phyloP scores from a whole-genome alignment of 2,888 invertebrate species.

The Melanargia galathea region DNA sequence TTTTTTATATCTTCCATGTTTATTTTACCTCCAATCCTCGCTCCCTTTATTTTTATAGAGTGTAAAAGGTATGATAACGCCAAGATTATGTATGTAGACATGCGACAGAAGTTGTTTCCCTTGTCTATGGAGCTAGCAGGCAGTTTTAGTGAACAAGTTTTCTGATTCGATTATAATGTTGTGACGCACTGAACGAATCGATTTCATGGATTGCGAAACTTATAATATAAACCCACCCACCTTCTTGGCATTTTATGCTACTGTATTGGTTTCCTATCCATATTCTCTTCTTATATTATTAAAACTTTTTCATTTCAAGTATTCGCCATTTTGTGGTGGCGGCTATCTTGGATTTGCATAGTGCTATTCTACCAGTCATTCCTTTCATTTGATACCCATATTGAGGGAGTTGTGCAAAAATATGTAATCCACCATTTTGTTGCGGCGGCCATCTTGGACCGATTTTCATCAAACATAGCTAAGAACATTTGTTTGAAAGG shows the following conservation, averaged over 20 bases:
- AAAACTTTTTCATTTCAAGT: too few species aligned
- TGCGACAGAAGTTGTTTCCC: slow-evolving; percentile 27
- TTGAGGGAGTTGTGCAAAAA: too few species aligned
- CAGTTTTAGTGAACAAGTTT: slow-evolving; percentile 29
- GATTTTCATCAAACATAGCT: too few species aligned
- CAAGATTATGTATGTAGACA: slow-evolving; percentile 31
- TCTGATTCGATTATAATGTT: slow-evolving; percentile 37
- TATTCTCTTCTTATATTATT: neutral
- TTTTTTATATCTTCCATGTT: slow-evolving; percentile 31
- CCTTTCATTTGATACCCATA: too few species aligned
- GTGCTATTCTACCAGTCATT: too few species aligned
- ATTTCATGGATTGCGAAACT: slow-evolving; percentile 20
- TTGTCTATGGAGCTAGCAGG: slow-evolving; percentile 24
- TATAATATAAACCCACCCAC: neutral
- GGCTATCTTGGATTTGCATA: too few species aligned
- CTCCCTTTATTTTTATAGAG: slow-evolving; percentile 34
- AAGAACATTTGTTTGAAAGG: too few species aligned
- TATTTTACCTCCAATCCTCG: slow-evolving; percentile 27
- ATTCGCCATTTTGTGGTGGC: too few species aligned
- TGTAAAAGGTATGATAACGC: slow-evolving; percentile 25
- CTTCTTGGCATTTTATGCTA: slow-evolving; percentile 9
- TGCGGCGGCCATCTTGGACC: too few species aligned
- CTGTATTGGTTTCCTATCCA: neutral
- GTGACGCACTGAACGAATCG: slow-evolving; percentile 22
- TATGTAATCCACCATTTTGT: too few species aligned